Percentiles rank a stretch among this genome's conserved stretches.
phyloP scores from a whole-genome alignment of 2,888 invertebrate genomes.

The Alloscopus bannaensis region DNA sequence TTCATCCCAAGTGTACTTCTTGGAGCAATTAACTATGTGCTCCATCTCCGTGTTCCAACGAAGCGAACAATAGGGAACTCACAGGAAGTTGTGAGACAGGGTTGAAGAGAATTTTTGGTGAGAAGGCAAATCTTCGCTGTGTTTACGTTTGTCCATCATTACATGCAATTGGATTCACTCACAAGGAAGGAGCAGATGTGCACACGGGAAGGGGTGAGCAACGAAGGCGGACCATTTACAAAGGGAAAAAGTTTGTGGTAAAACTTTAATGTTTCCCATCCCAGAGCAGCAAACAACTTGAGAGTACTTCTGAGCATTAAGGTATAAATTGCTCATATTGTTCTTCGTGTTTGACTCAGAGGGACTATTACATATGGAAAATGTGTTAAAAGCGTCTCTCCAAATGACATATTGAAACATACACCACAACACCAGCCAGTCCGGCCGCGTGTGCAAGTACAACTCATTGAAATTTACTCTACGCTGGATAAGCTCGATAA shows the following conservation, averaged over 20 bases:
- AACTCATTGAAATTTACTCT: constrained; percentile 46
- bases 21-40: constrained; percentile 47
- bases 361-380: constrained; percentile 52
- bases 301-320: constrained; percentile 5
- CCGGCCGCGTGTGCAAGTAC: too few species aligned
- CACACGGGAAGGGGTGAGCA: neutral
- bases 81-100: too few species aligned
- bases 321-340: constrained; percentile 57
- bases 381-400: constrained; percentile 47
- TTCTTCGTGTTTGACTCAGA: constrained; percentile 52
- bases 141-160: constrained; percentile 31
- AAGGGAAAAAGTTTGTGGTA: constrained; percentile 4
- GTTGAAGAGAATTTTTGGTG: constrained; percentile 3
- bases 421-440: neutral
- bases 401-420: constrained; percentile 33
- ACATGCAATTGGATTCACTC: neutral
- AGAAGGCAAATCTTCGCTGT: too few species aligned
- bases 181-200: constrained; percentile 25
- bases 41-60: too few species aligned
- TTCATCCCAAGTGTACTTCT: too few species aligned
- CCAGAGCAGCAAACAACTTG: neutral
- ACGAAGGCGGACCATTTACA: neutral
- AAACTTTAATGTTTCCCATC: neutral
- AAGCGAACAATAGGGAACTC: too few species aligned
- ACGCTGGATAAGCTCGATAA: constrained; percentile 36